These are phyloP conservation scores for Camponotus fellah DNA, from an alignment of 2,888 invertebrate species.

Conservation along the genomic window DNA sequence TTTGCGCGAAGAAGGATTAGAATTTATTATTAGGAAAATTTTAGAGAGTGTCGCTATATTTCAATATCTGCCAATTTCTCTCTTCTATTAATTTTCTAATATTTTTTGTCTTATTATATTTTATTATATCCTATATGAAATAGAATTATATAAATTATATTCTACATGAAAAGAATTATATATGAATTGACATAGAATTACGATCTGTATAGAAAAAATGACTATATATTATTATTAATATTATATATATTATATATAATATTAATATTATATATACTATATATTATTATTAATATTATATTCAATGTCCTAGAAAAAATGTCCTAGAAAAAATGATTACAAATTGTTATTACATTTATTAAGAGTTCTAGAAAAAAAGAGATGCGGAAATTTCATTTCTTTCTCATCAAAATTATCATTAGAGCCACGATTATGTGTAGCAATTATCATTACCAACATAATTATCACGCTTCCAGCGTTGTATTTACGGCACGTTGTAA, in stretches of 20 bases:
- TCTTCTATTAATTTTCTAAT: neutral
- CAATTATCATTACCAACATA: conserved; percentile 67
- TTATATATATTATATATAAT: too few relatives aligned
- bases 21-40: conserved; percentile 19
- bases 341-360: neutral
- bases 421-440: conserved; percentile 7
- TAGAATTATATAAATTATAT: neutral
- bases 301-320: too few relatives aligned
- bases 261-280: neutral
- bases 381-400: conserved; percentile 10
- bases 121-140: neutral
- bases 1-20: neutral
- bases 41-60: neutral
- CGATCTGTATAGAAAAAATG: neutral
- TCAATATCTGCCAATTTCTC: conserved; percentile 11
- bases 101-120: neutral
- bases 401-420: conserved; percentile 33
- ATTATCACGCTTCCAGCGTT: conserved; percentile 60
- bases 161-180: neutral
- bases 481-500: conserved; percentile 44
- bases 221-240: neutral
- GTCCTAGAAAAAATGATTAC: neutral
- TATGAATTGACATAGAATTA: neutral
- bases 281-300: neutral
- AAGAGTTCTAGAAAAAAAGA: neutral